These are phyloP conservation scores for Molossus alvarezi DNA, from an alignment of 2,797 vertebrate genomes.

Conservation along the genomic window DNA sequence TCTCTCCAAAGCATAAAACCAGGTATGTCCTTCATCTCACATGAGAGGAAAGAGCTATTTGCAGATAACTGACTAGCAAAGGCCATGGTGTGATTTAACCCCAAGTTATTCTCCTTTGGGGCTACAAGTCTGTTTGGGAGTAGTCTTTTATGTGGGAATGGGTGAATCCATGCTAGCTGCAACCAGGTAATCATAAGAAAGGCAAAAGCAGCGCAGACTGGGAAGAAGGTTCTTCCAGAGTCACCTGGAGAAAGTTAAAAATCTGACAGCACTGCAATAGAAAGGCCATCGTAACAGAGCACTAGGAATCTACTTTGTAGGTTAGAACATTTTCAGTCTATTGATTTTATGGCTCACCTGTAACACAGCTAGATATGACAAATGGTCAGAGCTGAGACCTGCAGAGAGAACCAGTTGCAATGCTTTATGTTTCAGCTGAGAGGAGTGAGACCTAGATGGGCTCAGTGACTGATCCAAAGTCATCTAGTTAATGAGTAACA, in stretches of 20 bases:
- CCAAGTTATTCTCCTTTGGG: neutral
- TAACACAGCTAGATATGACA: neutral
- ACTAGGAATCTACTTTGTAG: neutral
- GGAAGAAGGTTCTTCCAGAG: neutral
- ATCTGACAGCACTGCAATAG: neutral
- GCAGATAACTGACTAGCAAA: slow-evolving; percentile 43
- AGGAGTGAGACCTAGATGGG: neutral
- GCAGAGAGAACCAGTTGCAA: neutral
- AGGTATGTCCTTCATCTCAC: neutral
- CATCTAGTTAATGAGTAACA: neutral
- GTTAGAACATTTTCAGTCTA: neutral
- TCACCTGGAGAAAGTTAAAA: neutral
- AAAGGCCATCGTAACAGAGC: neutral
- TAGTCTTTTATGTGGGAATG: neutral
- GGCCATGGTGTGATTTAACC: neutral
- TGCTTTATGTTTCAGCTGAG: neutral
- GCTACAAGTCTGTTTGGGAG: slow-evolving; percentile 7
- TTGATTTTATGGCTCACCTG: neutral
- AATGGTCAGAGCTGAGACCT: neutral
- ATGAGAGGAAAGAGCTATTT: neutral
- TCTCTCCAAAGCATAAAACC: neutral
- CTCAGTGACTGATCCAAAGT: neutral
- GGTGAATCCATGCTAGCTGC: neutral
- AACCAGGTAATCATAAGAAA: slow-evolving; percentile 6
- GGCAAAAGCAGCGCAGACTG: neutral